phyloP scores from a whole-genome alignment of 2,113 vertebrate genomes.

The Phoxinus phoxinus region DNA sequence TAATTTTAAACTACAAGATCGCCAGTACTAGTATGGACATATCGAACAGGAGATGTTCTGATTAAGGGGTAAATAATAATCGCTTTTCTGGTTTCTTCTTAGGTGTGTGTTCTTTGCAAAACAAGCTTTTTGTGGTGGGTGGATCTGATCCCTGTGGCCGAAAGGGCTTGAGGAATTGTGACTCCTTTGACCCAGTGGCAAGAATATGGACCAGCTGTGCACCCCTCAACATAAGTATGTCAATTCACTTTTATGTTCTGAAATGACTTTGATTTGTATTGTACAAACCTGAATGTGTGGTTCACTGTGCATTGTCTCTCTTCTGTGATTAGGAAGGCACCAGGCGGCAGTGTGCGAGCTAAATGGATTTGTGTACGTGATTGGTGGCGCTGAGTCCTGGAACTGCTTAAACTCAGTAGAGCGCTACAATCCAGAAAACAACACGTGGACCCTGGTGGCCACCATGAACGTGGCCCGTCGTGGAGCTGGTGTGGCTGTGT shows the following conservation, averaged over 20 bases:
- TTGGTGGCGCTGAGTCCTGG: conserved; percentile 94
- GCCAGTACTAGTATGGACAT: neutral
- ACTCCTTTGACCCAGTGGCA: conserved; percentile 92
- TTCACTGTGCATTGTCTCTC: neutral
- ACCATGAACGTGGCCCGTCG: conserved; percentile 95
- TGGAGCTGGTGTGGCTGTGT: conserved; percentile 87
- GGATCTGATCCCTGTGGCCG: conserved; percentile 96
- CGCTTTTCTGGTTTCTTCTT: neutral
- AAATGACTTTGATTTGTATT: neutral
- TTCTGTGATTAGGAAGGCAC: conserved; percentile 83
- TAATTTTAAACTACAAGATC: neutral
- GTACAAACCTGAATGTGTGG: neutral
- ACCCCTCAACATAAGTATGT: conserved; percentile 92
- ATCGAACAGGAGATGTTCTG: neutral
- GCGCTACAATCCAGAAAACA: conserved; percentile 91
- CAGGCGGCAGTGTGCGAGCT: conserved; percentile 94
- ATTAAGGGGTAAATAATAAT: neutral
- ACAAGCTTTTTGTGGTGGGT: conserved; percentile 91
- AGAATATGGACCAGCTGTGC: conserved; percentile 92
- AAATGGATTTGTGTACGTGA: conserved; percentile 88
- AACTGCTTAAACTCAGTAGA: conserved; percentile 96
- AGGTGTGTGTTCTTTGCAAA: conserved; percentile 93
- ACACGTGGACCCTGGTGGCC: conserved; percentile 91
- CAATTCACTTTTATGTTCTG: neutral
- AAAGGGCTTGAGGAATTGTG: conserved; percentile 96